Evolutionary conservation across 2,113 vertebrate species (phyloP).

Genomic region (Ptyas mucosa): DNA sequence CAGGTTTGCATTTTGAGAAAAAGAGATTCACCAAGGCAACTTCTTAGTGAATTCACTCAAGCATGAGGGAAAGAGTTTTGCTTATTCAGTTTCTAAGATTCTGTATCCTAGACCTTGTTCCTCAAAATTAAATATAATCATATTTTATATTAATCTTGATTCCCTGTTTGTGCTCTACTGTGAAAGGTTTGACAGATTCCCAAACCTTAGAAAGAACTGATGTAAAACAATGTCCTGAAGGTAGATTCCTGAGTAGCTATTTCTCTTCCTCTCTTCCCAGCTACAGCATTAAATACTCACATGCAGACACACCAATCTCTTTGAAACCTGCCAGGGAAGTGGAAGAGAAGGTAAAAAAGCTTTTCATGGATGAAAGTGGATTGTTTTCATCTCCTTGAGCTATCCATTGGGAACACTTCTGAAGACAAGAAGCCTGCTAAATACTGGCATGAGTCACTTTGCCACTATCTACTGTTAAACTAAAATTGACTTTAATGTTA

Average conservation of each 20-base stretch:
- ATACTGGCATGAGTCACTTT: constrained; percentile 35
- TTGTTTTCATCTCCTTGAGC: constrained; percentile 45
- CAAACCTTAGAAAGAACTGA: neutral
- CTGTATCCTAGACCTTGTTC: neutral
- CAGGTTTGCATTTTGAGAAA: neutral
- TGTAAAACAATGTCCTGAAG: neutral
- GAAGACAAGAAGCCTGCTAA: constrained; percentile 29
- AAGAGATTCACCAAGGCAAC: neutral
- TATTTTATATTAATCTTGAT: neutral
- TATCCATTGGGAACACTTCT: constrained; percentile 30
- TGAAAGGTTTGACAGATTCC: neutral
- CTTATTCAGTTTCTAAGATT: neutral
- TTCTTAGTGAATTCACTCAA: neutral
- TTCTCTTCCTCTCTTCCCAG: neutral
- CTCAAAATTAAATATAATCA: neutral
- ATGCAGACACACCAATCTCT: neutral
- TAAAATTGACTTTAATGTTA: constrained; percentile 16
- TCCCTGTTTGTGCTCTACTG: neutral
- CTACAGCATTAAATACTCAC: neutral
- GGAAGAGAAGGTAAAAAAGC: neutral
- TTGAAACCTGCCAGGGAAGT: constrained; percentile 3
- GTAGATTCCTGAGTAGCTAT: neutral
- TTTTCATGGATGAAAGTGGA: constrained; percentile 26
- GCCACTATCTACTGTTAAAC: constrained; percentile 26
- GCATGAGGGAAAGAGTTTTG: neutral